These are phyloP conservation scores for Pollenia labialis DNA, from an alignment of 2,888 invertebrate species.

Conservation along the genomic window DNA sequence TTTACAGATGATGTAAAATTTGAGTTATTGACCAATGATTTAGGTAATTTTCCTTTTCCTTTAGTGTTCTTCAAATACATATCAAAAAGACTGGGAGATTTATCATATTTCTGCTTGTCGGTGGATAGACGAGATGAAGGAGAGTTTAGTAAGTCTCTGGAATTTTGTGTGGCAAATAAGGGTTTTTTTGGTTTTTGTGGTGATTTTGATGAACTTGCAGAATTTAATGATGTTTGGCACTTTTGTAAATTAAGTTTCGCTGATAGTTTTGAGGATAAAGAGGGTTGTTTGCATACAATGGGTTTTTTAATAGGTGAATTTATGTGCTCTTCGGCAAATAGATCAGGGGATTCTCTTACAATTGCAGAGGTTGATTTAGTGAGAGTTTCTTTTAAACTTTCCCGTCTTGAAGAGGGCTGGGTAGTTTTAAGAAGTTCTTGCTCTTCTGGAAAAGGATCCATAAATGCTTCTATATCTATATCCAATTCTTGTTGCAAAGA, in stretches of 20 bases:
- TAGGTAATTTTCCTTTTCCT: slow-evolving; percentile 75
- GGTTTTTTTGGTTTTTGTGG: slow-evolving; percentile 43
- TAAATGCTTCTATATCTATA: slow-evolving; percentile 85
- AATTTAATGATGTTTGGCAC: slow-evolving; percentile 23
- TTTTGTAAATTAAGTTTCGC: slow-evolving; percentile 19
- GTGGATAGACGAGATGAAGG: slow-evolving; percentile 43
- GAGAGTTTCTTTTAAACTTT: slow-evolving; percentile 60
- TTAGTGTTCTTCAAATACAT: slow-evolving; percentile 77
- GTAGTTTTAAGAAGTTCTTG: slow-evolving; percentile 73
- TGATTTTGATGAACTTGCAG: background rate
- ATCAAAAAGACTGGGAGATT: slow-evolving; percentile 76
- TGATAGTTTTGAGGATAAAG: slow-evolving; percentile 51
- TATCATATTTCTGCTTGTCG: slow-evolving; percentile 60
- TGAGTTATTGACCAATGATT: slow-evolving; percentile 73
- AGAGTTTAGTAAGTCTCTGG: slow-evolving; percentile 18
- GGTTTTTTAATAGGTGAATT: slow-evolving; percentile 53
- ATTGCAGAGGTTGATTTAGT: background rate
- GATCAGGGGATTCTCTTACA: slow-evolving; percentile 77
- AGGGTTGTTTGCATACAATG: slow-evolving; percentile 74
- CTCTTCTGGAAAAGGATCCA: slow-evolving; percentile 85
- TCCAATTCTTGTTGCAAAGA: slow-evolving; percentile 70
- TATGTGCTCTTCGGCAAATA: slow-evolving; percentile 76
- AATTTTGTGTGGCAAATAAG: slow-evolving; percentile 19
- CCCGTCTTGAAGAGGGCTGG: background rate
- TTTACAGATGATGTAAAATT: slow-evolving; percentile 57